These are phyloP conservation scores for Poecilia picta DNA, from an alignment of 2,797 vertebrate species.

Conservation along the genomic window DNA sequence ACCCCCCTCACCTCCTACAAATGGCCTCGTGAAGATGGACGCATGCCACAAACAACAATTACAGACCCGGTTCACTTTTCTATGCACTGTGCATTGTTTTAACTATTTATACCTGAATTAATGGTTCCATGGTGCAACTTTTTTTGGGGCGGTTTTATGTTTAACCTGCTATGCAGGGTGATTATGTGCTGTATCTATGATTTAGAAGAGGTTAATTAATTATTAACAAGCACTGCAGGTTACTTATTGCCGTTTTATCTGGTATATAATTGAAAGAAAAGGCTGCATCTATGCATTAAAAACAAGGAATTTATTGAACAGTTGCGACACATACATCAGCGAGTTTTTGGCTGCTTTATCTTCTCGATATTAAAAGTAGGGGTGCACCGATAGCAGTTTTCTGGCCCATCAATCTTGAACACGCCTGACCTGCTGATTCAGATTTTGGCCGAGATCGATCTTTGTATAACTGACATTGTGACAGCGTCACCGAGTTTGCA, in stretches of 20 bases:
- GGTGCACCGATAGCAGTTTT: neutral
- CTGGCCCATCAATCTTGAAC: neutral
- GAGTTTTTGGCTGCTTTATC: neutral
- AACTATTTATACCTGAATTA: too few species aligned
- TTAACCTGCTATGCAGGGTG: neutral
- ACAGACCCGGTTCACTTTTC: constrained; percentile 34
- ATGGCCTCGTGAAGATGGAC: constrained; percentile 57
- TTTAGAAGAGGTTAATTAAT: constrained; percentile 11
- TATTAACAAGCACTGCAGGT: constrained; percentile 3
- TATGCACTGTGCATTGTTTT: constrained; percentile 1
- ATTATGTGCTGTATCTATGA: constrained; percentile 3
- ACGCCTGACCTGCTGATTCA: neutral
- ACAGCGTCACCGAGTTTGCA: neutral
- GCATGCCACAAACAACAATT: constrained; percentile 59
- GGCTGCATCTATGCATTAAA: neutral
- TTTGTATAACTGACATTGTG: neutral
- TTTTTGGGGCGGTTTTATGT: constrained; percentile 12
- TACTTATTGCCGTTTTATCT: neutral
- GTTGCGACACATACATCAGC: neutral
- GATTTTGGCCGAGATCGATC: neutral
- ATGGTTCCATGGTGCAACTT: constrained; percentile 3
- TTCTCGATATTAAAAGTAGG: neutral
- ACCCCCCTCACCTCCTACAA: constrained; percentile 39
- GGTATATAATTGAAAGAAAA: neutral
- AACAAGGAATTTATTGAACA: neutral